Conservation (phyloP, 2,888 invertebrate genomes). For the Imbricaverruca yamaguchii region DNA sequence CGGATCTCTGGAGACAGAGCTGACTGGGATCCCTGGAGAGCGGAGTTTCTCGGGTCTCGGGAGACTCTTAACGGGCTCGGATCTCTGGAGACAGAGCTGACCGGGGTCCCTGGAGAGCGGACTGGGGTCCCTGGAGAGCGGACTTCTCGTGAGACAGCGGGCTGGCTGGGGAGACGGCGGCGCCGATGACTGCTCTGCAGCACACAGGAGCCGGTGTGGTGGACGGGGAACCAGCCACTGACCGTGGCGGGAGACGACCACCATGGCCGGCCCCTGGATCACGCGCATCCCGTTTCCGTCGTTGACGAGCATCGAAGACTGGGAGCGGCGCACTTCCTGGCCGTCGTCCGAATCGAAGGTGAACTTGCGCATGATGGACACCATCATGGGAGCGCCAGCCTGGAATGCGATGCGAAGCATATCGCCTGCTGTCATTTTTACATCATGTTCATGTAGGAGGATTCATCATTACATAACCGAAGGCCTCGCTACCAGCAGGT, state of each 20-base stretch:
- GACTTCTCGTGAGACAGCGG: not conserved
- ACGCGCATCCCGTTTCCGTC: not conserved
- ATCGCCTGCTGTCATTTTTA: no score
- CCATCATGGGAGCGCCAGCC: not conserved
- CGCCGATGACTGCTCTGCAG: not conserved
- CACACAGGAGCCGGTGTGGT: not conserved
- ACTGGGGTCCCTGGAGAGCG: no score
- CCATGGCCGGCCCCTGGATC: not conserved
- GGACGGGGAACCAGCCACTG: not conserved
- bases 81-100: no score
- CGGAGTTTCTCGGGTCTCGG: no score
- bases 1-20: no score
- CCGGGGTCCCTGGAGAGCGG: no score
- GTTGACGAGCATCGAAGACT: constrained; percentile 1
- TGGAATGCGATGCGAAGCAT: not conserved
- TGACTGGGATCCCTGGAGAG: no score
- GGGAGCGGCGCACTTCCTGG: not conserved
- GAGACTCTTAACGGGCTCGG: no score
- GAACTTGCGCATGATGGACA: not conserved
- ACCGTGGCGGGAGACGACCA: not conserved
- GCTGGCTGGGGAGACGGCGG: not conserved
- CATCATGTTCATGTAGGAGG: no score
- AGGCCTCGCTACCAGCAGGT: not conserved
- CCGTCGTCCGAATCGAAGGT: not conserved
- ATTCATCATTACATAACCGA: no score